A percentile compares a stretch with the other conserved stretches of the same genome.
Conservation (phyloP, 2,888 invertebrate genomes). For the Toxonevra muliebris region DNA sequence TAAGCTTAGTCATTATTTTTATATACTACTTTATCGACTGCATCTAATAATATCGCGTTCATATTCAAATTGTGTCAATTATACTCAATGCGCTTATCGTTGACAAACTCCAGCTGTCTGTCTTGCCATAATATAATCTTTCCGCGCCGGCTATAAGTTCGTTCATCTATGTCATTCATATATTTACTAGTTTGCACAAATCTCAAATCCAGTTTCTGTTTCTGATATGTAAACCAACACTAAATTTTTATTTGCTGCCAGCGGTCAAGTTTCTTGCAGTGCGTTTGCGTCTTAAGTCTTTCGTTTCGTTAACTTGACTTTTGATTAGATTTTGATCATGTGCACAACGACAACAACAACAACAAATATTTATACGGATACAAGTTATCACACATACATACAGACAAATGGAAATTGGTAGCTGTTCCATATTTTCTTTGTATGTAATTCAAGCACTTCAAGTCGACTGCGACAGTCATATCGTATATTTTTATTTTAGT, state of each 20-base stretch:
- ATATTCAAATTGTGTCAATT: constrained; percentile 5
- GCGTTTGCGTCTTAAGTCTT: constrained; percentile 24
- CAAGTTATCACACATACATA: too few species aligned
- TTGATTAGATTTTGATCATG: constrained; percentile 19
- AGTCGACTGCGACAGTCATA: too few species aligned
- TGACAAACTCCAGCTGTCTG: background rate
- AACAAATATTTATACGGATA: background rate
- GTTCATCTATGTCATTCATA: background rate
- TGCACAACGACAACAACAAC: constrained; percentile 3
- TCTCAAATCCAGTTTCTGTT: background rate
- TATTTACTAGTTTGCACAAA: constrained; percentile 13
- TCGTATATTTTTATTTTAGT: background rate
- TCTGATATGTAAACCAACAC: background rate
- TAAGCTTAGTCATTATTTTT: too few species aligned
- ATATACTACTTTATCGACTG: too few species aligned
- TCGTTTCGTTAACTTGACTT: constrained; percentile 19
- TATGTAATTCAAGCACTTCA: too few species aligned
- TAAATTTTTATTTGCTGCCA: too few species aligned
- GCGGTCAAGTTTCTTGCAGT: background rate
- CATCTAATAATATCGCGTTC: background rate
- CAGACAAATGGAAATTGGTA: too few species aligned
- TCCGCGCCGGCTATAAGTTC: background rate
- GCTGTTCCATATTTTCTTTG: too few species aligned
- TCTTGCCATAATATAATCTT: background rate
- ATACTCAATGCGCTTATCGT: background rate